Base-by-base conservation (phyloP, 2,888 invertebrate species). In the Eilema caniola region DNA sequence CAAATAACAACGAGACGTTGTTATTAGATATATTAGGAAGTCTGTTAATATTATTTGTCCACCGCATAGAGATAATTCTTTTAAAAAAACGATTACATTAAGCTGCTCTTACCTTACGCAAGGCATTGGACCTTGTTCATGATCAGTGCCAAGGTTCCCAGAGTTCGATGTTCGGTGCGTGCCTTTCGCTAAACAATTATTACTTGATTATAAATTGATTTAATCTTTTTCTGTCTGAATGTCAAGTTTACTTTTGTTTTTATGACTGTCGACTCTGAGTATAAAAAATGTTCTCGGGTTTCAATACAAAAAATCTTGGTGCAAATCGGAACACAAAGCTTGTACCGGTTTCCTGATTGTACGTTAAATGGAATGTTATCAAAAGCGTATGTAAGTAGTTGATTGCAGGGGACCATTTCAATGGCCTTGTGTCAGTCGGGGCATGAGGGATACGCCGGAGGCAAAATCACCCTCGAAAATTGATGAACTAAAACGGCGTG, bases 91-190 rank as follows among this genome's bases (percentile, higher is more conserved):
- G 2, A 8, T 10, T 60, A 41, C 37, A 8, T 31, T 0, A 28
- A 24, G 25, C 20, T 57, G 28, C 59, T 33, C 33, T 31, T 62
- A 65, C 63, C 71, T 68, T 76, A 76, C 79, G 77, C 72, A 75
- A 76, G 78, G 79, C 74, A 80, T n/a, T 78, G 85, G 86, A 80
- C 91, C 93, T 92, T 82, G 90, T 72, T 84, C 88, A 88, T 86
- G 92, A 88, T 92, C 94, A 93, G 85, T 90, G 93, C 81, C 94
- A 93, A 95, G 94, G 94, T 53, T n/a, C 82, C 87, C 76, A 81
- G 71, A 88, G 94, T 94, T 94, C 94, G 93, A 92, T 90, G 93
- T 83, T 89, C 94, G 93, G 91, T 89, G 93, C 83, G 87, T 92
- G 96, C 96, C 85, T 91, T 93, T 93, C 96, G 85, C 89, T 83